phyloP scores from a whole-genome alignment of 1,140 invertebrate genomes.

The Psilanteris sp. region DNA sequence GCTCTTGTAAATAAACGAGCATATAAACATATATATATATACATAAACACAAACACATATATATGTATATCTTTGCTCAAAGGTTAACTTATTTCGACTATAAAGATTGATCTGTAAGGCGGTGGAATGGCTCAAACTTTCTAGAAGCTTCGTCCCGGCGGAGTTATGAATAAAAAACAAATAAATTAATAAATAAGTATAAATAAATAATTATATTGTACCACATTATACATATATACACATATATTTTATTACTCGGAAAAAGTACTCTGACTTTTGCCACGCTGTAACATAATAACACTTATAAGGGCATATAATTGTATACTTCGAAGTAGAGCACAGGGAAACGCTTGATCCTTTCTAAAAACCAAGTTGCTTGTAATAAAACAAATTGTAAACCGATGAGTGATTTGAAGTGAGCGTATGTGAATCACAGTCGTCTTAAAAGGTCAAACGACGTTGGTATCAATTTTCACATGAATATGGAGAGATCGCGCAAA shows the following conservation, averaged over 20 bases:
- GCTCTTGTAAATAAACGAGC: too few species aligned
- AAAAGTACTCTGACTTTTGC: constrained; percentile 68
- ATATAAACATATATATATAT: too few species aligned
- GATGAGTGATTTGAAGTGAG: constrained; percentile 15
- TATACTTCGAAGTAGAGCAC: constrained; percentile 65
- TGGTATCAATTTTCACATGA: constrained; percentile 26
- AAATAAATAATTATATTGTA: constrained; percentile 51
- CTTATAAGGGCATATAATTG: constrained; percentile 54
- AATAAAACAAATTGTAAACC: constrained; percentile 9
- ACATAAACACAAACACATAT: not conserved
- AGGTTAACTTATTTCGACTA: constrained; percentile 18
- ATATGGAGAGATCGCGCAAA: not conserved
- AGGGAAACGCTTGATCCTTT: constrained; percentile 66
- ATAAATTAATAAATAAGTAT: constrained; percentile 39
- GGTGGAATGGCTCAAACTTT: constrained; percentile 65
- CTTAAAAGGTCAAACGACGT: constrained; percentile 11
- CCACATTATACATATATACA: constrained; percentile 52
- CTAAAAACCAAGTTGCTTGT: constrained; percentile 44
- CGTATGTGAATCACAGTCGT: constrained; percentile 2
- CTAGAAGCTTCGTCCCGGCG: constrained; percentile 39
- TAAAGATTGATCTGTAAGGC: constrained; percentile 53
- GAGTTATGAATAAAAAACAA: constrained; percentile 39
- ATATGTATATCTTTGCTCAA: not conserved
- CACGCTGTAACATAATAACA: constrained; percentile 60
- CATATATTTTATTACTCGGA: constrained; percentile 74